These are phyloP conservation scores for Palythoa caribaeorum DNA, from an alignment of 92 coral and sea anemone genomes.

Conservation along the genomic window DNA sequence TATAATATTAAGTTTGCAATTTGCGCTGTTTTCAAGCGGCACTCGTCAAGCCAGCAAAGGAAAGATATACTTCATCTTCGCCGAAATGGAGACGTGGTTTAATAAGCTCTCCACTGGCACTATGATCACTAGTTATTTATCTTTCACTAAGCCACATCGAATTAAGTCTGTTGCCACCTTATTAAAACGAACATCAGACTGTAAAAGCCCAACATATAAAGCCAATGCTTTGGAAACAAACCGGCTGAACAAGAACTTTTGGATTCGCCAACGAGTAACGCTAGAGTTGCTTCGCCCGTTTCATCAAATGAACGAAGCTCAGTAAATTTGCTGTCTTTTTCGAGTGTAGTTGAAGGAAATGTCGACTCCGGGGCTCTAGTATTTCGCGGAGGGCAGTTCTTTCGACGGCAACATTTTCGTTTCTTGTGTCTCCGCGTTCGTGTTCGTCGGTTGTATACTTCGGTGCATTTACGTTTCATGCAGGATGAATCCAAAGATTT, in stretches of 20 bases:
- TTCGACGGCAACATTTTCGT: slow-evolving; percentile 32
- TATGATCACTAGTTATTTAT: slow-evolving; percentile 39
- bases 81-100: slow-evolving; percentile 22
- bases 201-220: slow-evolving; percentile 69
- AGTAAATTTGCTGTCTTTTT: slow-evolving; percentile 2
- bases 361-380: slow-evolving; percentile 35
- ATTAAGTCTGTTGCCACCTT: slow-evolving; percentile 74
- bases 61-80: slow-evolving; percentile 10
- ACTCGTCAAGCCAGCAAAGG: slow-evolving; percentile 28
- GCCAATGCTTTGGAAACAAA: slow-evolving; percentile 47
- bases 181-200: slow-evolving; percentile 58
- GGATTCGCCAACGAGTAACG: slow-evolving; percentile 11
- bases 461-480: slow-evolving; percentile 49
- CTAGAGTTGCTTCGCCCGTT: slow-evolving; percentile 1
- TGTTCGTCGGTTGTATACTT: slow-evolving; percentile 47
- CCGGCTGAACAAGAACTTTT: slow-evolving; percentile 26
- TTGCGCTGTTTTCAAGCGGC: slow-evolving; percentile 37
- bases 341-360: slow-evolving; percentile 3
- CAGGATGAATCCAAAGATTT: slow-evolving; percentile 67
- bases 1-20: background rate
- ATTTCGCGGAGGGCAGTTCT: slow-evolving; percentile 23
- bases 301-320: background rate
- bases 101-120: slow-evolving; percentile 14
- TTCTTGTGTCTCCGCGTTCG: slow-evolving; percentile 39
- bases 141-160: slow-evolving; percentile 38